These are phyloP conservation scores for Setipinna tenuifilis DNA, from an alignment of 2,797 vertebrate species.

Conservation along the genomic window DNA sequence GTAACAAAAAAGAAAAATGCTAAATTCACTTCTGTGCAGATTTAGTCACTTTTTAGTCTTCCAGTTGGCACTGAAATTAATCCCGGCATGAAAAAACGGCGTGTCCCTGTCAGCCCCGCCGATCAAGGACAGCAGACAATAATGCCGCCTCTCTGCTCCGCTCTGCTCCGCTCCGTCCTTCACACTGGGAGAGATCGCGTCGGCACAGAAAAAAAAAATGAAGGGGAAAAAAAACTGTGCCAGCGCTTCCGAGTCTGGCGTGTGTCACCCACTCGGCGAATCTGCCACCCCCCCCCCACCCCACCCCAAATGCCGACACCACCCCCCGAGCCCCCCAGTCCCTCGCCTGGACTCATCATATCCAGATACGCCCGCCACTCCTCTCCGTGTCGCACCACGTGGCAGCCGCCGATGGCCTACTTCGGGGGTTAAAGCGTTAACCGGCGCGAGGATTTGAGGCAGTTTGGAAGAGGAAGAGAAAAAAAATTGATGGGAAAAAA, in stretches of 20 bases:
- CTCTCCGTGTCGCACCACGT: neutral
- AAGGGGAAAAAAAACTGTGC: neutral
- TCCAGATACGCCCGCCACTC: too few species aligned
- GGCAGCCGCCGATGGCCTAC: neutral
- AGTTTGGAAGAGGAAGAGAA: neutral
- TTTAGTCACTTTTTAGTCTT: neutral
- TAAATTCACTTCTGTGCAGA: constrained; percentile 20
- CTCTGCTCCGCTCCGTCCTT: neutral
- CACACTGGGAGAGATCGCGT: constrained; percentile 14
- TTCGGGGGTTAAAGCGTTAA: neutral
- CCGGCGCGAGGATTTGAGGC: neutral
- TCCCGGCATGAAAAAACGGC: neutral
- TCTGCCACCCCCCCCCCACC: too few species aligned
- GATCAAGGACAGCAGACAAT: constrained; percentile 13
- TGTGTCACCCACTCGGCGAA: neutral
- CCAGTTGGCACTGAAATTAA: constrained; percentile 19
- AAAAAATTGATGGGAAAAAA: too few species aligned
- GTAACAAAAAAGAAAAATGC: too few species aligned
- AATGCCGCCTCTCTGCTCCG: neutral
- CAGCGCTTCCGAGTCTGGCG: neutral
- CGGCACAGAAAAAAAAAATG: neutral
- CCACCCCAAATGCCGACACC: too few species aligned
- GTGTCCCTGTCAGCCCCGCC: neutral
- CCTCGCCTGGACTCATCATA: neutral
- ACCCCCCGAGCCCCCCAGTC: too few species aligned